Conservation (phyloP, 2,888 invertebrate genomes). For the Zonitis immaculata region DNA sequence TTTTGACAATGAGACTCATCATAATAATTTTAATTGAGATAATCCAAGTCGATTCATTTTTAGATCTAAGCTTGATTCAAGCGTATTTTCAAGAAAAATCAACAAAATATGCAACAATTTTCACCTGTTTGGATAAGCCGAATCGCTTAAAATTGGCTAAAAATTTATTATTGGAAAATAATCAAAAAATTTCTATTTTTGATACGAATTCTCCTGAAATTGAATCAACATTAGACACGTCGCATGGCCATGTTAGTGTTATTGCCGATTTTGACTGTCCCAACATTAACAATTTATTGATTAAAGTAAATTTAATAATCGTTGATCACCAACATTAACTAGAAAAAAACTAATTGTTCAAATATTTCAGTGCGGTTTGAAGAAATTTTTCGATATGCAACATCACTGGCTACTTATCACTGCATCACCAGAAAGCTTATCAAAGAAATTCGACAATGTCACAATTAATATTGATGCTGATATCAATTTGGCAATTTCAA, state of each 20-base stretch:
- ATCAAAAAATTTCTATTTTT: conserved; percentile 15
- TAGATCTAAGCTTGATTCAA: conserved; percentile 22
- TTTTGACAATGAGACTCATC: background rate
- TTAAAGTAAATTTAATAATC: conserved; percentile 22
- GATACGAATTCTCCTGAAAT: conserved; percentile 10
- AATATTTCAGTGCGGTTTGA: conserved; percentile 30
- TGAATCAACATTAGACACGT: conserved; percentile 10
- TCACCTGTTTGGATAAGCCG: conserved; percentile 22
- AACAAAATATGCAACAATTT: conserved; percentile 21
- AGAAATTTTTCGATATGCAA: conserved; percentile 27
- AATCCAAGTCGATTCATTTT: conserved; percentile 12
- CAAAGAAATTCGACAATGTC: conserved; percentile 23
- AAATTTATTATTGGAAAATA: conserved; percentile 2
- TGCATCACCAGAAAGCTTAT: conserved; percentile 16
- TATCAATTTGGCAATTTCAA: conserved; percentile 26
- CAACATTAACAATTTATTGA: conserved; percentile 20
- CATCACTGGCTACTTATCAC: conserved; percentile 33
- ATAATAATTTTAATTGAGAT: conserved; percentile 1
- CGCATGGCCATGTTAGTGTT: conserved; percentile 27
- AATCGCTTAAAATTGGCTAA: conserved; percentile 2
- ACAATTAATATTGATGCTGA: conserved; percentile 31
- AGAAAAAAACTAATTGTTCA: background rate
- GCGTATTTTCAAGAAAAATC: conserved; percentile 26
- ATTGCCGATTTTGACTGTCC: conserved; percentile 32
- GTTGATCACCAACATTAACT: background rate